These are phyloP conservation scores for Cherax quadricarinatus DNA, from an alignment of 1,140 invertebrate species.

Conservation along the genomic window DNA sequence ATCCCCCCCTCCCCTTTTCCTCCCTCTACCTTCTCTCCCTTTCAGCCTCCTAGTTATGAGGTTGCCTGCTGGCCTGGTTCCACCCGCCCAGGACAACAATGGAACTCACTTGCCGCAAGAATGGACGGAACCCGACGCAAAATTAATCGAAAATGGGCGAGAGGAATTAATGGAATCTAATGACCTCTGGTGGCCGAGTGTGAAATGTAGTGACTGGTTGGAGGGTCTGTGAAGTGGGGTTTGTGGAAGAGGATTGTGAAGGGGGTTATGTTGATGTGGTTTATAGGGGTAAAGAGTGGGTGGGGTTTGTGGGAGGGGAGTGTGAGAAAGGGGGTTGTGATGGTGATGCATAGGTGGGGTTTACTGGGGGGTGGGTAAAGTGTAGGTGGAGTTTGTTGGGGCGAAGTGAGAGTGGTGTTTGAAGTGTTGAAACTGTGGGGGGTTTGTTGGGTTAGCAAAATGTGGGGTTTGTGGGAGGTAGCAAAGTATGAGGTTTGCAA, in stretches of 20 bases:
- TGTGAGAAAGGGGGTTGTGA: background rate
- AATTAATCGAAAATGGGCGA: slow-evolving; percentile 1
- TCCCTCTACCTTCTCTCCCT: no score
- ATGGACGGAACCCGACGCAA: background rate
- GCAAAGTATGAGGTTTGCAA: no score
- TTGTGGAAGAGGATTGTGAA: background rate
- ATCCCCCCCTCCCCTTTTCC: no score
- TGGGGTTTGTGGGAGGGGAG: background rate
- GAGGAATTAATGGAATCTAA: slow-evolving; percentile 11
- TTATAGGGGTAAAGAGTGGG: background rate
- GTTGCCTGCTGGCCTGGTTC: no score
- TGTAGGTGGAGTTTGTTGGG: background rate
- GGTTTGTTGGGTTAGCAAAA: no score
- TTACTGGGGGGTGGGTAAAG: background rate
- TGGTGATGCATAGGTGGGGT: background rate
- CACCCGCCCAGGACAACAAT: background rate
- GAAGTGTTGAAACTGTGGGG: no score
- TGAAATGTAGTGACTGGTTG: background rate
- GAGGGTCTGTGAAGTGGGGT: background rate
- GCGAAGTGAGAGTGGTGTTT: background rate
- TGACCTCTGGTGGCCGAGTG: background rate
- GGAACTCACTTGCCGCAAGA: background rate
- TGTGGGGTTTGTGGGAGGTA: no score
- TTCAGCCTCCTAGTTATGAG: no score
- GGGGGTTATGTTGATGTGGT: background rate